These are phyloP conservation scores for Pharmacophagus antenor DNA, from an alignment of 2,888 invertebrate genomes.

Conservation along the genomic window DNA sequence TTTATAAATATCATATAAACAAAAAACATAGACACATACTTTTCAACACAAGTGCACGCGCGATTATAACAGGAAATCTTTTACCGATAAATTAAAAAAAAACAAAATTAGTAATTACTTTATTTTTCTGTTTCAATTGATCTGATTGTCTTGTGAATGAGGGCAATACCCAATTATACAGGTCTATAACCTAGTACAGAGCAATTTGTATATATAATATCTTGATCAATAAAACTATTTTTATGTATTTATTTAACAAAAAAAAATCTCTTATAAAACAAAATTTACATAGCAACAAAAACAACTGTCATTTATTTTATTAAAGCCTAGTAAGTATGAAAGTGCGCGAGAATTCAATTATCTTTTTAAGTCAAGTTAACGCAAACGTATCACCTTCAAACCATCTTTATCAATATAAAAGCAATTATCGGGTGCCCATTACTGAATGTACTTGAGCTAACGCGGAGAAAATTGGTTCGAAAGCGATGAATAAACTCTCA, in stretches of 20 bases:
- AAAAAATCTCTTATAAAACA: too few relatives aligned
- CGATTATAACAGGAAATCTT: too few relatives aligned
- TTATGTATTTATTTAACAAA: too few relatives aligned
- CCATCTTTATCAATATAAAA: slow-evolving; percentile 17
- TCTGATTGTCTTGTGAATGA: slow-evolving; percentile 3
- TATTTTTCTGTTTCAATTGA: too few relatives aligned
- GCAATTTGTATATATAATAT: too few relatives aligned
- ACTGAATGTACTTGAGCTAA: slow-evolving; percentile 7
- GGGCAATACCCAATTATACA: too few relatives aligned
- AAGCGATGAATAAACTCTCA: background rate
- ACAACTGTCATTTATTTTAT: slow-evolving; percentile 16
- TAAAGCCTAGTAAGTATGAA: slow-evolving; percentile 15
- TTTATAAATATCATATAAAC: background rate
- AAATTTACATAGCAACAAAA: slow-evolving; percentile 7
- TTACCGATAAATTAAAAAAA: too few relatives aligned
- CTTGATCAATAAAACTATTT: too few relatives aligned
- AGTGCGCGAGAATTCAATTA: slow-evolving; percentile 14
- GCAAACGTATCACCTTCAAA: slow-evolving; percentile 10
- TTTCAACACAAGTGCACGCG: too few relatives aligned
- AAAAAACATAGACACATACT: slow-evolving; percentile 3
- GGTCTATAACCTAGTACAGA: too few relatives aligned
- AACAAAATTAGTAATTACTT: too few relatives aligned
- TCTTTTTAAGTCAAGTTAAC: slow-evolving; percentile 6
- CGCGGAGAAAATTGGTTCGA: background rate
- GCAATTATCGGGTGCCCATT: slow-evolving; percentile 19